Base-by-base conservation (phyloP, 2,888 invertebrate genomes). In the Phytoseiulus persimilis region DNA sequence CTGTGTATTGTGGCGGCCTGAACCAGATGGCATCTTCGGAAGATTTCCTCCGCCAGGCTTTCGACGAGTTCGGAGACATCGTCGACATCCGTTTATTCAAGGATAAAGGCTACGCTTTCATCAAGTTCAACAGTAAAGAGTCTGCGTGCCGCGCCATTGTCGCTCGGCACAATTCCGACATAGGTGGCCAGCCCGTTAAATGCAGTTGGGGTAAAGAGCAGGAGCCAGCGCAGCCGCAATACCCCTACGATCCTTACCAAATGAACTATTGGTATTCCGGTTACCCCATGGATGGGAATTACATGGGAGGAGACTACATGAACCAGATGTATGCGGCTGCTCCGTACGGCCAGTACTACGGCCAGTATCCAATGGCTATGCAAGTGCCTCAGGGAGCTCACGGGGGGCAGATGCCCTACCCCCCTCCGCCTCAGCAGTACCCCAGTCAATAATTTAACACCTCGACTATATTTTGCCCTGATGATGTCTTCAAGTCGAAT, bases 131-230 rank as follows among this genome's bases (percentile, higher is more conserved):
- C 83, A 92, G 92, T 83, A 94, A 94, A 91, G 93, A 94, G 90
- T 92, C 92, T 89, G 94, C 94, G 89, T 92, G 93, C n/a, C 92
- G 93, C 89, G 94, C 94, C 45, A 94, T 94, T 91, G 92, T 93
- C 90, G 92, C 92, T 84, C 92, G 94, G 91, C 93, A 93, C 91
- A 93, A 93, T 83, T 92, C 92, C 83, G 93, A 93, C 84, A 91
- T 94, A 45, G 92, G 92, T 90, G 94, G 94, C 32, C 93, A 93
- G 90, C 91, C 92, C 32, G 93, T 94, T 89, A 93, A 93, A 90
- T 94, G 94, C 91, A 93, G 93, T 46, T 94, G 94, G 94, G 94
- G 94, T 90, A 93, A 93, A 91, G 93, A 93, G 23, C 83, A 87
- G 33, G 87, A 87, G 33, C 87, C 87, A 18, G 39, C 87, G 33